phyloP scores from a whole-genome alignment of 2,888 invertebrate genomes.

The Chalcosyrphus nemorum region DNA sequence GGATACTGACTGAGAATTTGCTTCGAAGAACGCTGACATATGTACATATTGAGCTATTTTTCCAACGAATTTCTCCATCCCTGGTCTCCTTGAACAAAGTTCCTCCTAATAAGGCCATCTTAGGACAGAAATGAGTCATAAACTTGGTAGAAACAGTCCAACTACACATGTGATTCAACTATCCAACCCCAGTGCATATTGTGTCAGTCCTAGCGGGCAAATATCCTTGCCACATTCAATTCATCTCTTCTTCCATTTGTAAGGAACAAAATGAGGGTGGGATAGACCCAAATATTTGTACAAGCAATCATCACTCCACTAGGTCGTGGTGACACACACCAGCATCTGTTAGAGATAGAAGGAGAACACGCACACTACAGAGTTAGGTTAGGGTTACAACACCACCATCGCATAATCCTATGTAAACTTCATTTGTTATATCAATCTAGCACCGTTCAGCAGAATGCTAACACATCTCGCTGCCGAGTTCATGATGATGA shows the following conservation, averaged over 20 bases:
- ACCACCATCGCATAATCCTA: constrained; percentile 55
- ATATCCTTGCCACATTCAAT: background rate
- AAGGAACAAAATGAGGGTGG: too few relatives aligned
- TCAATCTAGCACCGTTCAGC: constrained; percentile 66
- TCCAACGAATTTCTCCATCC: too few relatives aligned
- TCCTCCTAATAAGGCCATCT: background rate
- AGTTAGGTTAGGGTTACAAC: constrained; percentile 2
- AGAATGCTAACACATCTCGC: constrained; percentile 47
- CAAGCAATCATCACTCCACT: constrained; percentile 63
- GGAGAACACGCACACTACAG: constrained; percentile 7
- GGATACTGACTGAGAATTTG: too few relatives aligned
- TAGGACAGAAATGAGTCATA: background rate
- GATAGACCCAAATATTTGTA: constrained; percentile 55
- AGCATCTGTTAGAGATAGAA: too few relatives aligned
- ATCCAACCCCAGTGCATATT: background rate
- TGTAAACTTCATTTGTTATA: constrained; percentile 70
- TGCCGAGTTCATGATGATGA: constrained; percentile 65
- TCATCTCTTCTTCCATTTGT: constrained; percentile 20
- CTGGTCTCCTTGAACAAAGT: background rate
- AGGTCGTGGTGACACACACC: constrained; percentile 55
- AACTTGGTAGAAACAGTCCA: background rate
- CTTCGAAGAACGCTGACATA: too few relatives aligned
- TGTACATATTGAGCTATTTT: too few relatives aligned
- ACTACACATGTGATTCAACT: background rate
- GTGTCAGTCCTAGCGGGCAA: background rate